Percentiles rank a stretch among this genome's conserved stretches.
These are phyloP conservation scores for Diglossa cyanea DNA, from an alignment of 2,797 vertebrate genomes.

Conservation along the genomic window DNA sequence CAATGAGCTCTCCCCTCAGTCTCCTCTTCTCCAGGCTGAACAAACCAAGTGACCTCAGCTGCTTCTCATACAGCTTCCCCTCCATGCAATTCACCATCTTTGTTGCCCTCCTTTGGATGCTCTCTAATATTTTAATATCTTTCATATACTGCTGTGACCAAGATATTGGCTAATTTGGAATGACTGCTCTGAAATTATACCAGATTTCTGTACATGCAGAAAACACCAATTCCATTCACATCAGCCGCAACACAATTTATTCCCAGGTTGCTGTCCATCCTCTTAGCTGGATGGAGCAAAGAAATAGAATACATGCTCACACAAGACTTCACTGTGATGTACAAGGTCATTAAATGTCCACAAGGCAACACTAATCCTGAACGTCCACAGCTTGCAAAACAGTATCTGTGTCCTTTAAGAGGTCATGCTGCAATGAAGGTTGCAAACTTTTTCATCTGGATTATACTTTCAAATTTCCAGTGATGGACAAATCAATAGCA, in stretches of 20 bases:
- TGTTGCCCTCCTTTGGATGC: background rate
- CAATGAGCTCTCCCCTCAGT: background rate
- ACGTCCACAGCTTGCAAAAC: background rate
- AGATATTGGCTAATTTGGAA: background rate
- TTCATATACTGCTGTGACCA: background rate
- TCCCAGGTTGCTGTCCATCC: background rate
- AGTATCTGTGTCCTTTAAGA: background rate
- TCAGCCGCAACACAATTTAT: background rate
- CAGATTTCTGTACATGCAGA: background rate
- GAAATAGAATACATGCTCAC: background rate
- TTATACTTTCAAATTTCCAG: background rate
- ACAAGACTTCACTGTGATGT: background rate
- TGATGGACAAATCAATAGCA: background rate
- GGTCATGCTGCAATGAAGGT: background rate
- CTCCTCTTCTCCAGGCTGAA: background rate
- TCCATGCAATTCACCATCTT: background rate
- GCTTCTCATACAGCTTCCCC: background rate
- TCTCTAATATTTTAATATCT: background rate
- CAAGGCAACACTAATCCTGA: background rate
- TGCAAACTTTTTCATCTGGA: background rate
- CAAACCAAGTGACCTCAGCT: background rate
- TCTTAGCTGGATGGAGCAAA: background rate
- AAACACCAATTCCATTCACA: background rate
- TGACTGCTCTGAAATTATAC: fast-evolving
- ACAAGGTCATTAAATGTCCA: background rate